Base-by-base conservation (phyloP, 2,888 invertebrate species). In the Drosophila dives region DNA sequence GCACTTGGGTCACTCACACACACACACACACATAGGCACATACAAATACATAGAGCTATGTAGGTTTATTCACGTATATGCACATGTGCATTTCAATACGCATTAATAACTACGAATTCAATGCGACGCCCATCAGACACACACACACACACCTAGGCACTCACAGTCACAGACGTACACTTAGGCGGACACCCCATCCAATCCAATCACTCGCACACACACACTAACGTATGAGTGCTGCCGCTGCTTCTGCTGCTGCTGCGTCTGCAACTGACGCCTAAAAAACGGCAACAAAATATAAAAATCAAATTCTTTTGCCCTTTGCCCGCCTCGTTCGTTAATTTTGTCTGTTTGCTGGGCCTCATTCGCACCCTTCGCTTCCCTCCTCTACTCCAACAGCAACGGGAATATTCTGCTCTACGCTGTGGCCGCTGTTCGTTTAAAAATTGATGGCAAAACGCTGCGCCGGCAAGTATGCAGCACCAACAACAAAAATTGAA, bases 91-190 rank as follows among this genome's bases (percentile, higher is more conserved):
- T 83, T 90, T 88, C 86, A 90, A 88, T 90, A 83, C 89, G 86
- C 88, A 86, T 85, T 85, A 85, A 85, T 85, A 85, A 89, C 85
- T 85, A 82, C 87, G 83, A 89, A 89, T 82, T 89, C 80, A 84
- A 84, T 86, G 87, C 85, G 87, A 84, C 89, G 81, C 81, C 87
- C 82, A 78, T 75, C 70, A 48, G 61, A 55, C 59, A 48, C 72
- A 36, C 66, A 56, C 36, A 59, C 69, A 64, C 17, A 45, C 36
- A 49, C 33, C 3, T 29, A 29, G 29, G 29, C 72, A 36, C 63
- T 45, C 63, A 53, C 53, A 63, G 58, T 53, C 36, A 59, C 69
- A 64, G 15, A 49, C 36, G 49, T 23, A 59, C 53, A 53, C 42
- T 56, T 59, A 40, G 34, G 36, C 49, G 34, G 34, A 56, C 45